A percentile compares a stretch with the other conserved stretches of the same genome.
Conservation (phyloP, 2,888 invertebrate genomes). For the Cataglyphis altisquamis region DNA sequence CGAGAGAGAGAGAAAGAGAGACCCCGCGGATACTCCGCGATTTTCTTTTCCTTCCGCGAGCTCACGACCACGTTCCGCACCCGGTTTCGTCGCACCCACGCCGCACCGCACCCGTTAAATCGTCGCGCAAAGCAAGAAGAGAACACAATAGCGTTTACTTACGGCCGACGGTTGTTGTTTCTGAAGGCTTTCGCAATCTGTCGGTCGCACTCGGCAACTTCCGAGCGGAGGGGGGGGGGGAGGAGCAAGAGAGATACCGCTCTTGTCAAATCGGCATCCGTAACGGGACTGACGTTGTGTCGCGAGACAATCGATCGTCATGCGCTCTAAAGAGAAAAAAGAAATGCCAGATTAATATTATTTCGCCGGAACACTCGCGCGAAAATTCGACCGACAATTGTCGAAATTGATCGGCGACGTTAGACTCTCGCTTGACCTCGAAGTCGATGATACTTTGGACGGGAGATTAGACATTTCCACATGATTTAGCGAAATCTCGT, state of each 20-base stretch:
- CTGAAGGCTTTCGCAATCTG: slow-evolving; percentile 86
- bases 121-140: slow-evolving; percentile 68
- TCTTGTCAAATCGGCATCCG: slow-evolving; percentile 82
- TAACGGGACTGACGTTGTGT: slow-evolving; percentile 75
- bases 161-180: slow-evolving; percentile 87
- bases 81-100: slow-evolving; percentile 30
- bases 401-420: neutral
- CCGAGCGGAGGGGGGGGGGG: slow-evolving; percentile 73
- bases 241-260: neutral
- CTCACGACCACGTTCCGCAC: slow-evolving; percentile 51
- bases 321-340: slow-evolving; percentile 18
- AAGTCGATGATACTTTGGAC: slow-evolving; percentile 71
- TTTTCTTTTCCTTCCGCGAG: neutral
- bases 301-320: slow-evolving; percentile 35
- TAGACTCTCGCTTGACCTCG: slow-evolving; percentile 68
- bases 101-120: slow-evolving; percentile 54
- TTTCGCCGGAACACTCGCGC: neutral
- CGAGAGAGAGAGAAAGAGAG: slow-evolving; percentile 9
- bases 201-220: slow-evolving; percentile 85
- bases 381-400: no score
- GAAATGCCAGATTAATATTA: slow-evolving; percentile 53
- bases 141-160: slow-evolving; percentile 86
- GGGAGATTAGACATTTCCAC: slow-evolving; percentile 76
- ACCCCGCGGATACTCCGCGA: slow-evolving; percentile 74
- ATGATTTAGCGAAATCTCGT: slow-evolving; percentile 58